A percentile compares a stretch with the other conserved stretches of the same genome.
These are phyloP conservation scores for Clistopyga incitator DNA, from an alignment of 2,888 invertebrate genomes.

Conservation along the genomic window DNA sequence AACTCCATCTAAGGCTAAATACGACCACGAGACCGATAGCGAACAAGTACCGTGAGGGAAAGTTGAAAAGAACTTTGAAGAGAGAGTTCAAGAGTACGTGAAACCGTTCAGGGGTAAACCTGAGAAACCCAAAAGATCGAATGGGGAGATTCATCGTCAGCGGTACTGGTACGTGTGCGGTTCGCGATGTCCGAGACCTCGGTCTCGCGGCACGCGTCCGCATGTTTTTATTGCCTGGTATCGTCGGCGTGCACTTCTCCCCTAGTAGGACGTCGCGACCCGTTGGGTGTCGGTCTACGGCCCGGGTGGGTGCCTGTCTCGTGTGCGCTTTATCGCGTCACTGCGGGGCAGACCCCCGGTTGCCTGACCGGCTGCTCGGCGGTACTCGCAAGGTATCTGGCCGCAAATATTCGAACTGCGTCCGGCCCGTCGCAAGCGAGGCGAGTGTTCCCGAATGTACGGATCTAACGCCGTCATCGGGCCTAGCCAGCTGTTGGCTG, in stretches of 20 bases:
- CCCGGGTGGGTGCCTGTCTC: conserved; percentile 78
- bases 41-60: conserved; percentile 89
- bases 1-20: conserved; percentile 86
- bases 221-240: conserved; percentile 67
- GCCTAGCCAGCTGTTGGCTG: conserved; percentile 72
- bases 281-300: conserved; percentile 85
- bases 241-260: conserved; percentile 83
- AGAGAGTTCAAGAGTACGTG: conserved; percentile 83
- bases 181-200: conserved; percentile 74
- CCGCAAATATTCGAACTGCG: conserved; percentile 76
- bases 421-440: conserved; percentile 71
- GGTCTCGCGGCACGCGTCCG: conserved; percentile 64
- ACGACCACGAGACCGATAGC: conserved; percentile 87
- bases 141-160: conserved; percentile 80
- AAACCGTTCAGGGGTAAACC: conserved; percentile 86
- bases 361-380: conserved; percentile 77
- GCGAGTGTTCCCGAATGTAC: conserved; percentile 68
- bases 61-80: conserved; percentile 90
- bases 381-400: no score
- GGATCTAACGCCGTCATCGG: conserved; percentile 73
- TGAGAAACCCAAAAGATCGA: conserved; percentile 86
- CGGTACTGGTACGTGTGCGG: conserved; percentile 75
- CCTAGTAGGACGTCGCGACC: conserved; percentile 86
- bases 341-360: conserved; percentile 77
- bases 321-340: conserved; percentile 66